Evolutionary conservation across 2,113 vertebrate species (phyloP), one percentile per base, ranked within the genome.

Genomic region (Loxodonta africana): DNA sequence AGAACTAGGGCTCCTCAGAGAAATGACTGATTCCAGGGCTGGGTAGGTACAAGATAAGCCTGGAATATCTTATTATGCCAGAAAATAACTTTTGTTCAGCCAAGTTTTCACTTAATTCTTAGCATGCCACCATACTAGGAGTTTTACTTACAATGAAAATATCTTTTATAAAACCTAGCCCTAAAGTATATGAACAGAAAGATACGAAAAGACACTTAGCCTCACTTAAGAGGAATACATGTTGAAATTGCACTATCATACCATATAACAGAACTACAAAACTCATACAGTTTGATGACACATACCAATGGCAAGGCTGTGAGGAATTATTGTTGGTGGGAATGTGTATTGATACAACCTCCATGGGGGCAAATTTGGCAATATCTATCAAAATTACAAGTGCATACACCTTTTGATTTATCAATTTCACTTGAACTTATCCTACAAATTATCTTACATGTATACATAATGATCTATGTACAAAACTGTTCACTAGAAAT

Each of bases 41-140:
- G 21, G 21, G 10, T 67, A 88, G 57, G 21, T 94, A 76, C 25
- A 60, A 73, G 44, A 74, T 74, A 44, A 95, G 21, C 28, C 85
- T 46, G 8, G 48, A 88, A 85, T 23, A 85, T 53, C 21, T 21
- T 53, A 11, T 78, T 84, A 81, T 12, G 28, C 57, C 21, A 83
- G 33, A 53, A 94, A 92, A 23, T 57, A 87, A 83, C 71, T 86
- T 77, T 73, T 57, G 11, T 73, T 73, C 46, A 80, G 62, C 17
- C 53, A 93, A 88, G 37, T 25, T 62, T 84, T 88, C n/a, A 77
- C 67, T 95, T 81, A 94, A 90, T 86, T 94, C 51, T 90, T 88
- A 90, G 25, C 73, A 60, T 51, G 46, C 63, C 37, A 87, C 17
- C 88, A 9, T n/a, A 69, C 33, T 92, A 67, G 3, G 48, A 86